Evolutionary conservation across 64 coral and sea anemone species (phyloP).

Genomic region (Montipora efflorescens): DNA sequence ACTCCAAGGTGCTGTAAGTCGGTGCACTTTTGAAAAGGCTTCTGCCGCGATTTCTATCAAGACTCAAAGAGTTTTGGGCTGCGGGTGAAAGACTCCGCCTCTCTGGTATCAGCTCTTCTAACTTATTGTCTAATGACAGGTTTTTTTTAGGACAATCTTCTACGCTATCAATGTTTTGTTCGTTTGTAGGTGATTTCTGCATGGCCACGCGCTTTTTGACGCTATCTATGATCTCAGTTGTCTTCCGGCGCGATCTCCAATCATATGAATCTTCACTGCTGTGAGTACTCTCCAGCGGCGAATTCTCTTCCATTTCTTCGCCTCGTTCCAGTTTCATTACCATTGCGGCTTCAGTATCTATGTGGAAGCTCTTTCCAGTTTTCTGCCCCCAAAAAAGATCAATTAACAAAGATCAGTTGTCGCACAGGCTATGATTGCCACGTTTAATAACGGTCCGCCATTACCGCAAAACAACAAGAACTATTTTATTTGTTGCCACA

Average conservation of each 20-base stretch:
- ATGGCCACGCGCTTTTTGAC: slow-evolving; percentile 60
- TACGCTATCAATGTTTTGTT: neutral
- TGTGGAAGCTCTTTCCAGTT: neutral
- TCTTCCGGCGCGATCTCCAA: slow-evolving; percentile 56
- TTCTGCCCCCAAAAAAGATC: neutral
- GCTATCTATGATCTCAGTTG: slow-evolving; percentile 60
- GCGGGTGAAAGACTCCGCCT: slow-evolving; percentile 33
- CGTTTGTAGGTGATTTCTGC: neutral
- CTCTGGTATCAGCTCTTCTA: slow-evolving; percentile 48
- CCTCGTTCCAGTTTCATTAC: neutral
- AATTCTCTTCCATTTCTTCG: neutral
- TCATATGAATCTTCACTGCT: slow-evolving; percentile 67
- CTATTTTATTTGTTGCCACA: too few species aligned
- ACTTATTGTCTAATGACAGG: slow-evolving; percentile 33
- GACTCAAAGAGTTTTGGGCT: slow-evolving; percentile 58
- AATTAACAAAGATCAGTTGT: neutral
- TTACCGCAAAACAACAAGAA: too few species aligned
- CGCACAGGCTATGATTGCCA: neutral
- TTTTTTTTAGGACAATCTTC: neutral
- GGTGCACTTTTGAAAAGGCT: slow-evolving; percentile 45
- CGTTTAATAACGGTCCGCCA: neutral
- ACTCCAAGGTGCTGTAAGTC: slow-evolving; percentile 31
- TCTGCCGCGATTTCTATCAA: slow-evolving; percentile 42
- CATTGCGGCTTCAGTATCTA: neutral
- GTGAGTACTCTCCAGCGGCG: neutral